Evolutionary conservation across 1,140 invertebrate species (phyloP), one percentile per base, ranked within the genome.

Genomic region (Conus betulinus): DNA sequence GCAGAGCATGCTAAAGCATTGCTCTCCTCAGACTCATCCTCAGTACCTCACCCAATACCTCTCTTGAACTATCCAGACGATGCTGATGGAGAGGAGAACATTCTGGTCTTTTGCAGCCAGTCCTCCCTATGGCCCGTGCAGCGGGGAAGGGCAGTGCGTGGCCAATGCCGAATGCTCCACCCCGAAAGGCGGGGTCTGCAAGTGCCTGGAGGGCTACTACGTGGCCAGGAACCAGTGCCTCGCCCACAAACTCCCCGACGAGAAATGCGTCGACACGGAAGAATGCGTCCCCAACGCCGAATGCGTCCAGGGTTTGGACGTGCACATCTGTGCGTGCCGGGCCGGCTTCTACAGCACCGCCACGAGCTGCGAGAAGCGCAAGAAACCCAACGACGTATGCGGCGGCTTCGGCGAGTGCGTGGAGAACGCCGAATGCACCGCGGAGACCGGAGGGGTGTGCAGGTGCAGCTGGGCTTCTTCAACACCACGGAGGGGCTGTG

Each of bases 141-240:
- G 83, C 17, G 89, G 87, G 25, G 84, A 86, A 39, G 89, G 89
- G 8, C 89, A 90, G 87, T 90, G 89, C 84, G 89, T 88, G 60
- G 87, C 89, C 25, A 88, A 90, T 51, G 89, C 89, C 23, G 89
- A 88, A 78, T 90, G 89, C 78, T 88, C 87, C 11, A 63, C 87
- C 15, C 71, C 84, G 7, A 71, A 85, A n/a, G 55, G 84, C 10
- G 89, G 89, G 7, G 57, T 86, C 55, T 90, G 89, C 55, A 83
- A 71, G 52, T 90, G 89, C 85, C 76, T 86, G 53, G 23, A 71
- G 10, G 78, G 82, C 0, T 89, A 39, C 74, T 89, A 79, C 39
- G 87, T 67, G n/a, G 82, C 52, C 52, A 17, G 55, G 13, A 52
- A 84, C 52, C 74, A 67, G 51, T 89, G 88, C 67, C 57, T 86